These are phyloP conservation scores for Penaeus japonicus DNA, from an alignment of 1,140 invertebrate species.

Conservation along the genomic window DNA sequence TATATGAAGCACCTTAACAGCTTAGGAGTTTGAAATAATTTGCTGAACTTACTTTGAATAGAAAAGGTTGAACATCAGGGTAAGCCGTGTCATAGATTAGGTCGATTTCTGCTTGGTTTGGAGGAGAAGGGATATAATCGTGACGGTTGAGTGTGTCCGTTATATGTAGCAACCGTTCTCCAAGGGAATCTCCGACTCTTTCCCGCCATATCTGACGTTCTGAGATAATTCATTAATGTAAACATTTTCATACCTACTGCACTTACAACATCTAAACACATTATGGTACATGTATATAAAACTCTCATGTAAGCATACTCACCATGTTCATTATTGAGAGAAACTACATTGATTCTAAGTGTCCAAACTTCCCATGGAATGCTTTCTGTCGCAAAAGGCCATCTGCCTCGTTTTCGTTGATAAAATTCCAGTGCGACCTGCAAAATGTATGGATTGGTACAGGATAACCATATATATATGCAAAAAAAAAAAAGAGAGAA, in stretches of 20 bases:
- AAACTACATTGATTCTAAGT: constrained; percentile 85
- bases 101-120: constrained; percentile 88
- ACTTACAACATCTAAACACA: neutral
- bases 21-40: too few relatives aligned
- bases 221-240: constrained; percentile 58
- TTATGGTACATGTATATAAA: neutral
- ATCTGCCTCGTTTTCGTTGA: constrained; percentile 86
- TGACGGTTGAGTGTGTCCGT: constrained; percentile 94
- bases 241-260: too few relatives aligned
- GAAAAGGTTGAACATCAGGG: constrained; percentile 92
- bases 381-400: constrained; percentile 85
- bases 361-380: constrained; percentile 99
- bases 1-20: too few relatives aligned
- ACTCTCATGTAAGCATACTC: constrained; percentile 36
- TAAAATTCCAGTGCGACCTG: constrained; percentile 96
- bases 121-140: constrained; percentile 95
- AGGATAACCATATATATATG: neutral
- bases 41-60: constrained; percentile 64
- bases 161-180: constrained; percentile 92
- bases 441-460: constrained; percentile 66
- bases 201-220: constrained; percentile 87
- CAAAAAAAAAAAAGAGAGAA: neutral
- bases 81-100: constrained; percentile 93
- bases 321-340: constrained; percentile 83
- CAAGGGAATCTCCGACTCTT: constrained; percentile 87